Evolutionary conservation across 2,113 vertebrate species (phyloP).

Genomic region (Eulacestoma nigropectus): DNA sequence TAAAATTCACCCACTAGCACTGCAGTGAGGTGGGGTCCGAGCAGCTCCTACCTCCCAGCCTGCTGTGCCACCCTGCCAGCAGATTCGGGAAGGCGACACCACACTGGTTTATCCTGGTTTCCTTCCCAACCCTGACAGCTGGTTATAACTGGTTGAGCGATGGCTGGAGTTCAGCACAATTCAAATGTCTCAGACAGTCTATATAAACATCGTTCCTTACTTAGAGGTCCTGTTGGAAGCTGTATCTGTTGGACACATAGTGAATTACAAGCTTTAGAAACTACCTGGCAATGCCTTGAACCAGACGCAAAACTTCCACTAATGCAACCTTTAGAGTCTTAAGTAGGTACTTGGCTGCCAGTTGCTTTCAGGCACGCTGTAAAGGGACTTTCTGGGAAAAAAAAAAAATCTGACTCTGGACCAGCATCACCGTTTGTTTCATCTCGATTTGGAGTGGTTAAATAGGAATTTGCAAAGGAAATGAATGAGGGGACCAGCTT

Average conservation of each 20-base stretch:
- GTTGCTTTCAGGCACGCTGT: neutral
- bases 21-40: neutral
- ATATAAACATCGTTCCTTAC: neutral
- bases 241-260: constrained; percentile 7
- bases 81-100: neutral
- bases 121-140: constrained; percentile 17
- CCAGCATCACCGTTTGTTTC: neutral
- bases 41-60: constrained; percentile 22
- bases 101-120: constrained; percentile 16
- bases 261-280: constrained; percentile 44
- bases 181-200: constrained; percentile 35
- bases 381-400: neutral
- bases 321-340: neutral
- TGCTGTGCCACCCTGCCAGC: neutral
- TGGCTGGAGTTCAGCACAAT: constrained; percentile 26
- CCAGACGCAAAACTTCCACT: neutral
- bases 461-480: constrained; percentile 39
- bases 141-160: constrained; percentile 3
- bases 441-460: neutral
- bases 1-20: neutral
- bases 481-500: neutral
- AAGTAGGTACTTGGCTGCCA: constrained; percentile 38
- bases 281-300: constrained; percentile 34
- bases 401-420: neutral
- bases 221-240: constrained; percentile 12